phyloP scores from a whole-genome alignment of 1,140 invertebrate species.

The Eueides isabella region DNA sequence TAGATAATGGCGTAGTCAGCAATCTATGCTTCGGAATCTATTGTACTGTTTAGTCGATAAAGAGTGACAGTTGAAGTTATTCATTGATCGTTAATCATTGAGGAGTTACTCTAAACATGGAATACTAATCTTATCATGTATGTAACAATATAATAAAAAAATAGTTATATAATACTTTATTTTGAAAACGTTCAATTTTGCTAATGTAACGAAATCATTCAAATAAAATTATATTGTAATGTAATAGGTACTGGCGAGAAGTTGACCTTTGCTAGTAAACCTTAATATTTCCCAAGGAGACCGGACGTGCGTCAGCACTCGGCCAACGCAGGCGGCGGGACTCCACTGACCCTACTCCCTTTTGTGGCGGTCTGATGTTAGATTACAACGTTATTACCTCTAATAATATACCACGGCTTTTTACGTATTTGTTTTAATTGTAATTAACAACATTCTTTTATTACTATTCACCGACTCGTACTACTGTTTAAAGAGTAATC shows the following conservation, averaged over 20 bases:
- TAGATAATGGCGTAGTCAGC: background rate
- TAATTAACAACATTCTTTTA: background rate
- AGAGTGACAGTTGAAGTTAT: background rate
- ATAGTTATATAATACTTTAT: too few species aligned
- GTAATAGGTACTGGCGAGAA: background rate
- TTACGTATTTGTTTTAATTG: background rate
- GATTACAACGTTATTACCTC: slow-evolving; percentile 15
- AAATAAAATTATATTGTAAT: slow-evolving; percentile 18
- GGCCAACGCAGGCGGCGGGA: background rate
- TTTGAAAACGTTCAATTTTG: too few species aligned
- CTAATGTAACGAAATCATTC: background rate
- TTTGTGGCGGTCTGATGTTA: background rate
- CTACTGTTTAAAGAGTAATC: too few species aligned
- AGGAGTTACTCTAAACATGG: background rate
- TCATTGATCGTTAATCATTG: background rate
- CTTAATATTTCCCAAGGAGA: slow-evolving; percentile 1
- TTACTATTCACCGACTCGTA: too few species aligned
- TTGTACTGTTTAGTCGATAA: slow-evolving; percentile 30
- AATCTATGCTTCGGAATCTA: slow-evolving; percentile 14
- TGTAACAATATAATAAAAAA: too few species aligned
- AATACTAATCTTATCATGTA: too few species aligned
- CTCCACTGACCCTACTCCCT: background rate
- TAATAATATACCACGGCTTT: slow-evolving; percentile 20
- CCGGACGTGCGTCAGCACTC: slow-evolving; percentile 24
- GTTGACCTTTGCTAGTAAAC: background rate